These are phyloP conservation scores for Platorchestia sp. DNA, from an alignment of 1,140 invertebrate genomes.

Conservation along the genomic window DNA sequence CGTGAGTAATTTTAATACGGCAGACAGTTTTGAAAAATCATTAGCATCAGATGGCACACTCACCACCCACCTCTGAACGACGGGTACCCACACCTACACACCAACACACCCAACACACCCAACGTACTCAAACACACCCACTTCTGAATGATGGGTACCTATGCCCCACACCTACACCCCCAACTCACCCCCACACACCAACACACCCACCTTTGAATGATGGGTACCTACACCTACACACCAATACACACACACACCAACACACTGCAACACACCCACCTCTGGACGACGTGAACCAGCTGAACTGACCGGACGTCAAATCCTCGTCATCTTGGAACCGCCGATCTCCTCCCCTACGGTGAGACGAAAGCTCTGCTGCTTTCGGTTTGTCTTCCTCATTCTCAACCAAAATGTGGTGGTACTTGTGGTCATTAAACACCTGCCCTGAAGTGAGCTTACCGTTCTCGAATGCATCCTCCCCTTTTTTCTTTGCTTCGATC, in stretches of 20 bases:
- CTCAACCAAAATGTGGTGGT: conserved; percentile 31
- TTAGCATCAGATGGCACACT: too few species aligned
- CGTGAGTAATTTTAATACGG: too few species aligned
- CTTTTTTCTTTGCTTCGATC: neutral
- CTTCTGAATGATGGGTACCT: too few species aligned
- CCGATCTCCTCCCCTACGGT: neutral
- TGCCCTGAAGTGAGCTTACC: conserved; percentile 16
- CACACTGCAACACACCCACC: neutral
- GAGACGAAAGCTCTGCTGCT: neutral
- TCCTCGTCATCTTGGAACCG: neutral
- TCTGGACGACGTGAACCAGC: conserved; percentile 14
- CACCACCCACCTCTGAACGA: too few species aligned
- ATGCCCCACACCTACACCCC: neutral
- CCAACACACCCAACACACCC: too few species aligned
- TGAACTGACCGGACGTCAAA: neutral
- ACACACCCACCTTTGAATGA: too few species aligned
- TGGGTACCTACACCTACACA: too few species aligned
- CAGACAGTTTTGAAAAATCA: too few species aligned
- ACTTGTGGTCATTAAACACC: conserved; percentile 21
- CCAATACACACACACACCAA: too few species aligned
- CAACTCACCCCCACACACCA: too few species aligned
- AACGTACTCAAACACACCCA: too few species aligned
- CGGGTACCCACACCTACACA: too few species aligned
- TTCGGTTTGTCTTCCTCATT: neutral
- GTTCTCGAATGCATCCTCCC: conserved; percentile 8